phyloP scores from a whole-genome alignment of 2,113 vertebrate genomes.

The Manacus vitellinus region DNA sequence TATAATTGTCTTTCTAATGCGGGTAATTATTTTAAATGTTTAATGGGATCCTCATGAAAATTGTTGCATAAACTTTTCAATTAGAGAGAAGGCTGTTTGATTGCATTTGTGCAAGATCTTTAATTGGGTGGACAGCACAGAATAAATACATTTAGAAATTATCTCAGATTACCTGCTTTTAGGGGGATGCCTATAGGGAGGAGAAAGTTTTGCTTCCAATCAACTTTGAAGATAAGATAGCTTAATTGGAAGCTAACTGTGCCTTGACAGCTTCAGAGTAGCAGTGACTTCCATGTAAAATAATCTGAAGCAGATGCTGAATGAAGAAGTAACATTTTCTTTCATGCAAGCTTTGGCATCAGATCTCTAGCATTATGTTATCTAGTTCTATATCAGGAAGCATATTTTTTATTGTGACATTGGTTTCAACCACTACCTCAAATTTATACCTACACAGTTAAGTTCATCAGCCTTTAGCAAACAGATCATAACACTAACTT shows the following conservation, averaged over 20 bases:
- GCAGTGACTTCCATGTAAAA: constrained; percentile 51
- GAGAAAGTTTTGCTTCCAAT: constrained; percentile 22
- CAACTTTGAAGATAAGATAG: constrained; percentile 17
- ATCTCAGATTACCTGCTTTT: background rate
- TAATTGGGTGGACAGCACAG: constrained; percentile 8
- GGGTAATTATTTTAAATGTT: constrained; percentile 31
- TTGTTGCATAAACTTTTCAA: constrained; percentile 23
- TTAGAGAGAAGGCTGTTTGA: background rate
- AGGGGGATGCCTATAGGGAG: background rate
- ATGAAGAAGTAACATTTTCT: background rate
- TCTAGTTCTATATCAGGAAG: background rate
- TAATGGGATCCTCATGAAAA: constrained; percentile 1
- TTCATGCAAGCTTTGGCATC: constrained; percentile 15
- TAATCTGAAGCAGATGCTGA: constrained; percentile 51
- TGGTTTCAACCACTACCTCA: background rate
- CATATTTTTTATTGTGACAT: background rate
- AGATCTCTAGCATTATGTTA: constrained; percentile 6
- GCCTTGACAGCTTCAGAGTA: constrained; percentile 38
- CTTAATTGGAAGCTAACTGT: constrained; percentile 51
- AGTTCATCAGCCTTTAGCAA: background rate
- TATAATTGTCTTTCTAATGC: constrained; percentile 32
- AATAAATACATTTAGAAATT: constrained; percentile 12
- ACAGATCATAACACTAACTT: background rate
- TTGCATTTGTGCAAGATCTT: background rate
- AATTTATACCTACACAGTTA: background rate